Conservation (phyloP, 2,888 invertebrate species). For the Lordiphosa andalusiaca region DNA sequence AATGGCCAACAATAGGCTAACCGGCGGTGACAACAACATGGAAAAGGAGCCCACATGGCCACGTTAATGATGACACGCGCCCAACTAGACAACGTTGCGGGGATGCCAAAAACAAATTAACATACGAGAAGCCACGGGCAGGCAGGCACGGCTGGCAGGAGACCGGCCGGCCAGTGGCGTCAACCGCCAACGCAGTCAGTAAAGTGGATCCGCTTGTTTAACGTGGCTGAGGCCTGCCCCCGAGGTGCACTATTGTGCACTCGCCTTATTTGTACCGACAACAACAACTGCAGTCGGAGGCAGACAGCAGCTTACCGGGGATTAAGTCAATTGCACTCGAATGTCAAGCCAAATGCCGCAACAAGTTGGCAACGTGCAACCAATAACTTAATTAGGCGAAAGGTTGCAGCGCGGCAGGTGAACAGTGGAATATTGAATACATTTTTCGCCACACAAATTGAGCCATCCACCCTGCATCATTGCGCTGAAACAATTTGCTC, state of each 20-base stretch:
- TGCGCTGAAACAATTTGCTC: conserved; percentile 31
- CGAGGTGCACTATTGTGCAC: conserved; percentile 54
- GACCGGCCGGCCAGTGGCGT: conserved; percentile 17
- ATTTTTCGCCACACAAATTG: not conserved
- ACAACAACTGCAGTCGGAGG: conserved; percentile 41
- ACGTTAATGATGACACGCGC: conserved; percentile 76
- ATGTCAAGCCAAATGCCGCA: conserved; percentile 55
- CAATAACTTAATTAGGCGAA: conserved; percentile 12
- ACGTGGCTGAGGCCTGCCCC: conserved; percentile 26
- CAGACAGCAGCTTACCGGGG: conserved; percentile 43
- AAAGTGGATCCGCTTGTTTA: conserved; percentile 22
- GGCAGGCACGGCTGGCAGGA: too few species aligned
- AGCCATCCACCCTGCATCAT: conserved; percentile 4
- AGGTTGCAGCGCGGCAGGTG: too few species aligned
- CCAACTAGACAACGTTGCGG: conserved; percentile 49
- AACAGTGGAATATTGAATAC: too few species aligned
- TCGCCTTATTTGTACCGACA: conserved; percentile 77
- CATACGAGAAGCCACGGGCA: conserved; percentile 56
- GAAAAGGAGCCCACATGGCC: conserved; percentile 22
- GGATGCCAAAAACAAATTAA: conserved; percentile 70
- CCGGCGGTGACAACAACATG: conserved; percentile 27
- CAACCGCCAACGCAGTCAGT: conserved; percentile 58
- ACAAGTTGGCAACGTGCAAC: conserved; percentile 19
- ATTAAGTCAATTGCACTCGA: conserved; percentile 75
- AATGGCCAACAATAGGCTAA: conserved; percentile 16